Evolutionary conservation across 2,113 vertebrate species (phyloP).

Genomic region (Pterocles burchelli): DNA sequence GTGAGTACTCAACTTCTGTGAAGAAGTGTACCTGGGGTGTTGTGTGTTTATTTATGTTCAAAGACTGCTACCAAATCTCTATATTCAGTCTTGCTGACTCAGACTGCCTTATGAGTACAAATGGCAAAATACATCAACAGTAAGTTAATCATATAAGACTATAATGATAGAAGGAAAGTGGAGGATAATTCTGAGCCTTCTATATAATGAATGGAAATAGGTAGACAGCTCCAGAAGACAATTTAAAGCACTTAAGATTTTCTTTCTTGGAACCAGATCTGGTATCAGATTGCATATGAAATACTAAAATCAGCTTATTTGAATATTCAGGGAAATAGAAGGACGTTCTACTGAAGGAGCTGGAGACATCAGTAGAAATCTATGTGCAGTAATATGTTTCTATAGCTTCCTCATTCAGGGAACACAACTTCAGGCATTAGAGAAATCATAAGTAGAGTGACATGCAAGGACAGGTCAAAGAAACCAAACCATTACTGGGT

Average conservation of each 20-base stretch:
- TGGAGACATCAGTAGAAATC: background rate
- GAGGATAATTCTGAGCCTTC: background rate
- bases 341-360: background rate
- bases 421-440: background rate
- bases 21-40: background rate
- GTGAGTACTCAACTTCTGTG: conserved; percentile 73
- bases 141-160: background rate
- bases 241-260: background rate
- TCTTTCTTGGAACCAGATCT: background rate
- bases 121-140: background rate
- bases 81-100: background rate
- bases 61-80: background rate
- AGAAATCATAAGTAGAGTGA: background rate
- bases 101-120: background rate
- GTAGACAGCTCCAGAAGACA: background rate
- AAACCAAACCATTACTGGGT: background rate
- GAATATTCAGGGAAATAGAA: background rate
- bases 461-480: background rate
- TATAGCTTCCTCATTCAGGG: background rate
- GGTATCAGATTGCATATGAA: background rate
- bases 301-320: background rate
- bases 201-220: background rate
- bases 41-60: background rate
- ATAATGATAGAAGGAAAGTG: background rate
- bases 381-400: background rate